These are phyloP conservation scores for Willisornis vidua DNA, from an alignment of 2,113 vertebrate genomes.

Conservation along the genomic window DNA sequence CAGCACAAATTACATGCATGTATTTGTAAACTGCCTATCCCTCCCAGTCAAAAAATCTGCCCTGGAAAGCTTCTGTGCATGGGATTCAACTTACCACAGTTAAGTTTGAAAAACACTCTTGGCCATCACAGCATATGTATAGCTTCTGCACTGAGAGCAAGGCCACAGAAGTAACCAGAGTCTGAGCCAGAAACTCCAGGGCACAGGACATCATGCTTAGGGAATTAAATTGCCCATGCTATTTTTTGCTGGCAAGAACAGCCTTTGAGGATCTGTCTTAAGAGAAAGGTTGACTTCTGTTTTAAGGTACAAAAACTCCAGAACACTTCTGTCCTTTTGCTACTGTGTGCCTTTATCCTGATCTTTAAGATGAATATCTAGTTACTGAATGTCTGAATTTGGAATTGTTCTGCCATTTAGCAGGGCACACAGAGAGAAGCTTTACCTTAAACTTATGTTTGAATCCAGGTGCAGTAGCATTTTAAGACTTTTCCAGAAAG, in stretches of 20 bases:
- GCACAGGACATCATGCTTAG: not conserved
- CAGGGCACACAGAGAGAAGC: not conserved
- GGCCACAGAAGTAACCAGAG: not conserved
- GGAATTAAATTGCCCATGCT: not conserved
- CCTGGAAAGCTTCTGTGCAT: not conserved
- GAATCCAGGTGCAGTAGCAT: not conserved
- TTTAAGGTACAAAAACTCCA: not conserved
- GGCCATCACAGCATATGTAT: not conserved
- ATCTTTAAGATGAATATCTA: not conserved
- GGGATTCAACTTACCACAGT: not conserved
- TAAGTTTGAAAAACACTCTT: not conserved
- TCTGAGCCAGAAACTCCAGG: not conserved
- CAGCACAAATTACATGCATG: not conserved
- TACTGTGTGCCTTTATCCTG: not conserved
- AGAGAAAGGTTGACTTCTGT: not conserved
- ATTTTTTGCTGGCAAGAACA: not conserved
- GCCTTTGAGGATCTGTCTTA: not conserved
- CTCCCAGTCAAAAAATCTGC: not conserved
- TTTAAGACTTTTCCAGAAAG: not conserved
- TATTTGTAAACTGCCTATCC: not conserved
- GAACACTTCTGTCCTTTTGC: not conserved
- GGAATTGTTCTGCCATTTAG: not conserved
- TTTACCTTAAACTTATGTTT: not conserved
- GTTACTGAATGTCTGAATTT: not conserved
- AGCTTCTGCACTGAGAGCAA: not conserved